Percentiles rank a stretch among this genome's conserved stretches.
Conservation (phyloP, 2,113 vertebrate genomes). For the zebrafish (Danio rerio) region DNA sequence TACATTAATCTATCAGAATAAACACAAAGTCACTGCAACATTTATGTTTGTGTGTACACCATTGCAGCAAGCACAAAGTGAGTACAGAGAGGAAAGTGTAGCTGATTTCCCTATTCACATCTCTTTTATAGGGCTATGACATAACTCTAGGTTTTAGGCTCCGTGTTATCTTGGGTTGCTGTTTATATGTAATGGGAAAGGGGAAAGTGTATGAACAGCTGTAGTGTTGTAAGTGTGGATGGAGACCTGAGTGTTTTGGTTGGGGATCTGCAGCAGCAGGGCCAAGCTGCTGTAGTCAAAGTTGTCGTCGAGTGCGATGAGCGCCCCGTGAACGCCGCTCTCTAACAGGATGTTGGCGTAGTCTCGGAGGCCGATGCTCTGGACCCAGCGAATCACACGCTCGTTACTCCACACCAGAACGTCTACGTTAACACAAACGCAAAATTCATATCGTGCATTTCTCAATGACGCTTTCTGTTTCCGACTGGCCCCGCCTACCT, state of each 20-base stretch:
- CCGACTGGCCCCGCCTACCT: conserved; percentile 71
- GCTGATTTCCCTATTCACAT: no score
- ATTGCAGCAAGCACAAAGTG: no score
- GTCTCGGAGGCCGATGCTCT: conserved; percentile 95
- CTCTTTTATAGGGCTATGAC: no score
- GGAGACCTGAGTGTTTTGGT: conserved; percentile 90
- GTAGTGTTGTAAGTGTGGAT: conserved; percentile 6
- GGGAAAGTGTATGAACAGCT: not conserved
- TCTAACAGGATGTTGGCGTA: conserved; percentile 95
- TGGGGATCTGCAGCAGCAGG: conserved; percentile 96
- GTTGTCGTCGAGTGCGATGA: conserved; percentile 95
- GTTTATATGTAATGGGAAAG: no score
- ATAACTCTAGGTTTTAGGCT: no score
- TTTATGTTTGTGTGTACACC: no score
- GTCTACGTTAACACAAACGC: conserved; percentile 73
- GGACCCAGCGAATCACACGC: conserved; percentile 95
- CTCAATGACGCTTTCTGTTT: not conserved
- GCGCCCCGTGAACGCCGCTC: conserved; percentile 95
- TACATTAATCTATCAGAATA: not conserved
- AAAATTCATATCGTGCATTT: not conserved
- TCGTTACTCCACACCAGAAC: conserved; percentile 98
- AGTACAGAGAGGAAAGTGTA: no score
- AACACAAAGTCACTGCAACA: no score
- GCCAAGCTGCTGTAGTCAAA: conserved; percentile 98
- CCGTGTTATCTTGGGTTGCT: no score